These are phyloP conservation scores for Saguinus imperator DNA, from an alignment of 2,113 vertebrate species.

Conservation along the genomic window DNA sequence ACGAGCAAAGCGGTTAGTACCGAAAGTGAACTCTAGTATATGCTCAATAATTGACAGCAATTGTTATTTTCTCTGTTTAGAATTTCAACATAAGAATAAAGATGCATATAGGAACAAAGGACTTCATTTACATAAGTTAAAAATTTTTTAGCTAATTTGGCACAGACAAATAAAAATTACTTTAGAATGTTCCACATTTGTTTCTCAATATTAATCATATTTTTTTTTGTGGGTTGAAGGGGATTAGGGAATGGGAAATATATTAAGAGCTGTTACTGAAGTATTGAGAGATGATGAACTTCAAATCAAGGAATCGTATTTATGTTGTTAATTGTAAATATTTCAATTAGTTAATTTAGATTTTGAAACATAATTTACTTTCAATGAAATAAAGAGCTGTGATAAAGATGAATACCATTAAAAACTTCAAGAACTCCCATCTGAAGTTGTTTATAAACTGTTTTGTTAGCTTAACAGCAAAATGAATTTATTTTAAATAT, in stretches of 20 bases:
- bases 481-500: conserved; percentile 20
- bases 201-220: neutral
- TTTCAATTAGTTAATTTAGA: conserved; percentile 31
- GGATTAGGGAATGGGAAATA: neutral
- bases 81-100: neutral
- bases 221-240: neutral
- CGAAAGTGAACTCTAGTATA: neutral
- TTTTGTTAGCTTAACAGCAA: neutral
- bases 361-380: neutral
- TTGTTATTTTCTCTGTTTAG: neutral
- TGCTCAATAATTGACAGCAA: neutral
- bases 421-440: neutral
- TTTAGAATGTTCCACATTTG: neutral
- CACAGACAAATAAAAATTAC: neutral
- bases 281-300: neutral
- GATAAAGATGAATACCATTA: neutral
- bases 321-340: conserved; percentile 36
- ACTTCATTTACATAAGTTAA: neutral
- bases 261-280: neutral
- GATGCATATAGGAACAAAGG: neutral
- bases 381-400: neutral
- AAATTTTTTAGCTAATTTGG: neutral
- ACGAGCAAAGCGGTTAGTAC: neutral
- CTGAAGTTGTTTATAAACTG: conserved; percentile 5
- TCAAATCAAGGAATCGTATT: neutral